These are phyloP conservation scores for Polydrusus cervinus DNA, from an alignment of 2,888 invertebrate genomes.

Conservation along the genomic window DNA sequence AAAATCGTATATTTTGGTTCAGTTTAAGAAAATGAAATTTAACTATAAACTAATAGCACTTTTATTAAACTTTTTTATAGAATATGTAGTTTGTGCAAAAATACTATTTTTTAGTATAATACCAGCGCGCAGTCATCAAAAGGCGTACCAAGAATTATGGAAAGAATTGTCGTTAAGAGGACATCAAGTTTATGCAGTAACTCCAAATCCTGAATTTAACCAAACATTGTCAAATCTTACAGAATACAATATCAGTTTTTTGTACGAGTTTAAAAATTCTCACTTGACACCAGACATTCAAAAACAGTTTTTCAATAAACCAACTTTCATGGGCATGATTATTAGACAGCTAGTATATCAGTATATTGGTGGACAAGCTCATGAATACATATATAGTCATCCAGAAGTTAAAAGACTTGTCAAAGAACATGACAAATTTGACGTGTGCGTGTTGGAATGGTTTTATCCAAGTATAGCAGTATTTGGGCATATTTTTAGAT, in stretches of 20 bases:
- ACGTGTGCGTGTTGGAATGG: slow-evolving; percentile 62
- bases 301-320: slow-evolving; percentile 35
- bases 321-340: slow-evolving; percentile 40
- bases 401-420: slow-evolving; percentile 43
- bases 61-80: no score
- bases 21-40: no score
- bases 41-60: no score
- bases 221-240: slow-evolving; percentile 68
- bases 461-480: slow-evolving; percentile 59
- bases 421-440: slow-evolving; percentile 58
- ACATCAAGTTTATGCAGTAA: slow-evolving; percentile 72
- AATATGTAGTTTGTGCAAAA: slow-evolving; percentile 59
- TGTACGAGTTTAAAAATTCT: slow-evolving; percentile 25
- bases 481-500: slow-evolving; percentile 62
- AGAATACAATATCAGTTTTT: slow-evolving; percentile 65
- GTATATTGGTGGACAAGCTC: slow-evolving; percentile 25
- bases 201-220: slow-evolving; percentile 68
- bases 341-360: slow-evolving; percentile 32
- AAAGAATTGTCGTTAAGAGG: slow-evolving; percentile 71
- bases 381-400: slow-evolving; percentile 45
- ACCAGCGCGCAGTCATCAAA: slow-evolving; percentile 73
- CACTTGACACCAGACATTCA: slow-evolving; percentile 31
- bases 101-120: slow-evolving; percentile 70
- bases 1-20: no score
- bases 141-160: slow-evolving; percentile 70